These are phyloP conservation scores for Naja naja DNA, from an alignment of 2,113 vertebrate species.

Conservation along the genomic window DNA sequence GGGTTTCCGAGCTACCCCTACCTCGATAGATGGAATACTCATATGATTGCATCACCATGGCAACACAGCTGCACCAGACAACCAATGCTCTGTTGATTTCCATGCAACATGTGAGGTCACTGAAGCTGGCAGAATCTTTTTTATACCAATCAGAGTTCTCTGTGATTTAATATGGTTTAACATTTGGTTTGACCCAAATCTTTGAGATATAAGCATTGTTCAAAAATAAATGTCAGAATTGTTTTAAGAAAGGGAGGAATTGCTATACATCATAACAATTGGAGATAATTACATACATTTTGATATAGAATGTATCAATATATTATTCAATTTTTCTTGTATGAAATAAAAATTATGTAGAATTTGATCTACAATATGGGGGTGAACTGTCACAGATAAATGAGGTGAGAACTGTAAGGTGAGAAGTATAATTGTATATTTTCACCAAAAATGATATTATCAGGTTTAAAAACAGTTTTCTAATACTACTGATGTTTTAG, in stretches of 20 bases:
- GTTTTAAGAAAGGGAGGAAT: not conserved
- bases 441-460: not conserved
- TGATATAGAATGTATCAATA: not conserved
- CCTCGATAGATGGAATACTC: constrained; percentile 64
- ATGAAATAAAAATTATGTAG: not conserved
- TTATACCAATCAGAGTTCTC: constrained; percentile 21
- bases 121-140: constrained; percentile 44
- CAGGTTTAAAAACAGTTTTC: not conserved
- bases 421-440: not conserved
- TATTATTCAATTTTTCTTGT: not conserved
- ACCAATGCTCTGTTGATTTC: constrained; percentile 56
- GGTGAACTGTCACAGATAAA: not conserved
- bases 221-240: accelerated
- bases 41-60: constrained; percentile 63
- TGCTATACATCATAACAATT: not conserved
- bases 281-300: not conserved
- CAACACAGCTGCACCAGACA: constrained; percentile 59
- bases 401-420: not conserved
- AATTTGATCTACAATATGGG: not conserved
- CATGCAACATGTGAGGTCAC: constrained; percentile 51
- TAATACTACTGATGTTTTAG: not conserved
- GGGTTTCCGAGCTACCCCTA: constrained; percentile 57
- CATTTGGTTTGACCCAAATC: constrained; percentile 34
- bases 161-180: constrained; percentile 39
- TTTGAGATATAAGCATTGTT: constrained; percentile 7